Evolutionary conservation across 2,113 vertebrate species (phyloP), one percentile per base, ranked within the genome.

Genomic region (Alaudala cheleensis): DNA sequence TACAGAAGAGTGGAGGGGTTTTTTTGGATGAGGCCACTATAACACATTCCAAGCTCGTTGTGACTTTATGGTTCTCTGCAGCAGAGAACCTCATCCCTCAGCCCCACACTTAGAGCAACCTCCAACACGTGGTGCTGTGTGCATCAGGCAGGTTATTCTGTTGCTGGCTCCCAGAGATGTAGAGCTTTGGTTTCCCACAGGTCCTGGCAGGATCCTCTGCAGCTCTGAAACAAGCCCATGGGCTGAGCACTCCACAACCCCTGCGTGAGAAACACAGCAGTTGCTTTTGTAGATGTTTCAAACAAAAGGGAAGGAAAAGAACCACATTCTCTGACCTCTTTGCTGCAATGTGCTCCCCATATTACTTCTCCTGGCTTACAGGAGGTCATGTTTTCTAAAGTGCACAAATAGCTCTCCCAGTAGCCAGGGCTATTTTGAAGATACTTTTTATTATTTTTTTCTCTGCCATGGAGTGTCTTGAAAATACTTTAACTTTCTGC

Each of bases 91-190:
- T 67, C 34, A 33, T 25, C 28, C 28, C 23, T 39, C 25, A 60
- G 47, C 39, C 25, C 24, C 33, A 4, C 0, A 2, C 22, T 82
- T 73, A 53, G 60, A 88, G 67, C 80, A 77, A 69, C 33, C 64
- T 54, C 42, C n/a, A 15, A 37, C 39, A 14, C 0, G 0, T 0
- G 0, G 25, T 19, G 23, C 61, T 37, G 6, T 3, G 5, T 72
- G 40, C 7, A 3, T 24, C 2, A 1, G 40, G 61, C 53, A 3
- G 0, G 21, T 53, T 9, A 2, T 40, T 79, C 66, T 24, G 49
- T 40, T 1, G 0, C 28, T 3, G 6, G 18, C 61, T 74, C 1
- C 0, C 58, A 57, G 67, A 57, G n/a, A 9, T 61, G 61, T 3
- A 4, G 79, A 76, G 28, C 45, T 76, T 42, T 2, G 5, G 11